Evolutionary conservation across 2,888 invertebrate genomes (phyloP).

Genomic region (Lysandra coridon): DNA sequence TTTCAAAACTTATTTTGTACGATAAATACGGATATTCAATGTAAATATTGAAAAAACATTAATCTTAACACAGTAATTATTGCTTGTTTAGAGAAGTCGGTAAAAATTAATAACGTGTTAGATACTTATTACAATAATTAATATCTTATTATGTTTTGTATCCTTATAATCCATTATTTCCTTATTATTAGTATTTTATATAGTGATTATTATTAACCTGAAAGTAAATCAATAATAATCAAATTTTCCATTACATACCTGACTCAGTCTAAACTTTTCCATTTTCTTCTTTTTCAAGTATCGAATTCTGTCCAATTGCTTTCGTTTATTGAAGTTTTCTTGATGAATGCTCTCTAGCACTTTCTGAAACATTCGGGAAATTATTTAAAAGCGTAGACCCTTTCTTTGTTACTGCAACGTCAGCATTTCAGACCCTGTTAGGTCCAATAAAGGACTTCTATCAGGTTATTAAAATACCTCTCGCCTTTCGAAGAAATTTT

Average conservation of each 20-base stretch:
- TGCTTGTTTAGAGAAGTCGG: too few species aligned
- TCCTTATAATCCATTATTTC: not conserved
- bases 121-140: too few species aligned
- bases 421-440: not conserved
- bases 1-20: not conserved
- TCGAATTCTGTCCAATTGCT: constrained; percentile 81
- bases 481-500: not conserved
- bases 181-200: not conserved
- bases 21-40: not conserved
- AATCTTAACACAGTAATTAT: too few species aligned
- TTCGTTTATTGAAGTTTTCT: constrained; percentile 82
- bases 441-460: not conserved
- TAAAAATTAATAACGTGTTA: too few species aligned
- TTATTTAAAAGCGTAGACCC: constrained; percentile 3
- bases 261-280: constrained; percentile 78
- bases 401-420: not conserved
- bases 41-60: too few species aligned
- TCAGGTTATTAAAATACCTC: constrained; percentile 7
- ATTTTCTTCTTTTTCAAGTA: constrained; percentile 82
- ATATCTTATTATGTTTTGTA: too few species aligned
- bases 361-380: constrained; percentile 63
- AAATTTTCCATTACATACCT: constrained; percentile 59
- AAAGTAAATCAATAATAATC: not conserved
- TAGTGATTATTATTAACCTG: not conserved
- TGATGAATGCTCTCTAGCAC: constrained; percentile 82